These are phyloP conservation scores for Macrostomum lignano DNA, from an alignment of 1,140 invertebrate species.

Conservation along the genomic window DNA sequence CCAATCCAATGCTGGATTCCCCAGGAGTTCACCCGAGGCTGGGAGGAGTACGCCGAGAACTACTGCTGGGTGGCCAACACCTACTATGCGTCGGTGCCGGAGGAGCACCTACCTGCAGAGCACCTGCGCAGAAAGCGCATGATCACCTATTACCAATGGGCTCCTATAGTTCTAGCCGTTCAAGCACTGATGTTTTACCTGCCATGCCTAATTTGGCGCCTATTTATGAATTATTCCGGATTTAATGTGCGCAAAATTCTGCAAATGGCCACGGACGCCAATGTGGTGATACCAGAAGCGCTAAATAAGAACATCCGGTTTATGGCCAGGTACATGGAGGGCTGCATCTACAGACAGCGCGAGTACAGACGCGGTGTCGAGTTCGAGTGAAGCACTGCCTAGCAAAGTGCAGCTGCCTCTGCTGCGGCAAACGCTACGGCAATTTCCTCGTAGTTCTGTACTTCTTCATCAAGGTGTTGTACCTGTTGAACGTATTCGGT, in stretches of 20 bases:
- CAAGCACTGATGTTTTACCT: constrained; percentile 27
- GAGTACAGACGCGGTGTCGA: too few species aligned
- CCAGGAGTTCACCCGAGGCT: constrained; percentile 10
- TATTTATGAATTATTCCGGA: constrained; percentile 12
- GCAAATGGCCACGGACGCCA: constrained; percentile 9
- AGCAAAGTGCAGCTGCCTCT: constrained; percentile 15
- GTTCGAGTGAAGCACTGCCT: too few species aligned
- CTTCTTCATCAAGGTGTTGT: constrained; percentile 13
- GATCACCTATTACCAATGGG: constrained; percentile 28
- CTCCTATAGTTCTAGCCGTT: constrained; percentile 26
- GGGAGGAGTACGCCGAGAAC: constrained; percentile 19
- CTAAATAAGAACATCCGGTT: constrained; percentile 7
- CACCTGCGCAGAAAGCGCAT: constrained; percentile 12
- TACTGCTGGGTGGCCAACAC: constrained; percentile 27
- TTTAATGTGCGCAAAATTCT: constrained; percentile 13
- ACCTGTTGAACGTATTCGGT: constrained; percentile 24
- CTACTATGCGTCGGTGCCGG: constrained; percentile 26
- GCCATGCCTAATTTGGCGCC: constrained; percentile 25
- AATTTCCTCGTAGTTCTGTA: constrained; percentile 17
- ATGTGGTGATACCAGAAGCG: constrained; percentile 11
- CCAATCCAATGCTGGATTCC: constrained; percentile 11
- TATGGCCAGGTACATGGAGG: constrained; percentile 8
- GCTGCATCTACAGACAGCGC: constrained; percentile 9
- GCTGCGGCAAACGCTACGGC: constrained; percentile 16
- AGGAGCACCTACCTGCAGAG: constrained; percentile 15